Evolutionary conservation across 2,113 vertebrate genomes (phyloP), one percentile per base, ranked within the genome.

Genomic region (Butorides virescens): DNA sequence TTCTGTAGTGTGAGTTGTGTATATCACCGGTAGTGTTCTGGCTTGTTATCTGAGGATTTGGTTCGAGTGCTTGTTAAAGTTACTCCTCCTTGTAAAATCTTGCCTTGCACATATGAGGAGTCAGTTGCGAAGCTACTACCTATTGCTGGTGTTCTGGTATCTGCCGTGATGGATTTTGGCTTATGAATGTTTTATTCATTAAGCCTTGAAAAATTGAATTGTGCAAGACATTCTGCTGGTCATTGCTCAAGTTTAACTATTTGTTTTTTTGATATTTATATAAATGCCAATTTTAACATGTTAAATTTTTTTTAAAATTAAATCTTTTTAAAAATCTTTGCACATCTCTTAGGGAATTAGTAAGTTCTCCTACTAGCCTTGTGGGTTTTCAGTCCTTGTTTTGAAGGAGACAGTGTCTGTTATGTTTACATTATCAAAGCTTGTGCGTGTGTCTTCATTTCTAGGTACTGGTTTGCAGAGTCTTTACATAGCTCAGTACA

Each of bases 401-500:
- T 97, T 94, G 97, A 98, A 97, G 95, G 97, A 98, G 96, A 98
- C 92, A 87, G 95, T 97, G 90, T 97, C 97, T 97, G 95, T 98
- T 98, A 97, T 97, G 97, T 97, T 98, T 96, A 97, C 97, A 97
- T 97, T 97, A 91, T 98, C 96, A 91, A 87, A 97, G 88, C 88
- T 97, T 97, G 88, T 98, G 95, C 44, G 70, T 95, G 58, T 97
- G 96, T 98, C 96, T 97, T 96, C 96, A 94, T 97, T 97, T 97
- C 97, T 97, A 97, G 98, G 98, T 98, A 98, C 97, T 97, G 94
- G 98, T 98, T 98, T 96, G 97, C 96, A 92, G 86, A 96, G 97
- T 98, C 97, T 97, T 98, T 97, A 97, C 97, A 94, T 97, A 97
- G 96, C 95, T 98, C 97, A 97, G 58, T 97, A 97, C 98, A 97